phyloP scores from a whole-genome alignment of 2,797 vertebrate genomes.

The Coregonus suidteri region DNA sequence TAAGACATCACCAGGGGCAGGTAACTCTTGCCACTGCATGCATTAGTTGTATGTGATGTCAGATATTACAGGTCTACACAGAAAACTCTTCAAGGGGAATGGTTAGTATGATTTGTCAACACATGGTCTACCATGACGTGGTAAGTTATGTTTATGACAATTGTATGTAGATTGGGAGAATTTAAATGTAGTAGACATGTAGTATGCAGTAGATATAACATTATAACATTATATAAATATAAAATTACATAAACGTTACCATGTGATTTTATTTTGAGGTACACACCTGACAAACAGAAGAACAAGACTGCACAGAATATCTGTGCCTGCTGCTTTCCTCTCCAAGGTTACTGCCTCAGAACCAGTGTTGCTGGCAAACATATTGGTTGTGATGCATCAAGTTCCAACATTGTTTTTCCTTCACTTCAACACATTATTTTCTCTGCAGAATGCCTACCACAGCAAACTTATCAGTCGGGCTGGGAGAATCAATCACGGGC shows the following conservation, averaged over 20 bases:
- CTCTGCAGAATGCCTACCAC: slow-evolving; percentile 68
- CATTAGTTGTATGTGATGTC: slow-evolving; percentile 45
- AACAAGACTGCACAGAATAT: slow-evolving; percentile 45
- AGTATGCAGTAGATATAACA: no score
- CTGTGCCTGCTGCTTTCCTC: slow-evolving; percentile 64
- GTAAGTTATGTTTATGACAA: not conserved
- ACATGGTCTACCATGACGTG: not conserved
- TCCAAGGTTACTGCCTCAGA: slow-evolving; percentile 65
- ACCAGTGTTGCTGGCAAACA: slow-evolving; percentile 65
- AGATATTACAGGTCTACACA: slow-evolving; percentile 42
- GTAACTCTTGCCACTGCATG: slow-evolving; percentile 49
- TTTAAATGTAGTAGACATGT: no score
- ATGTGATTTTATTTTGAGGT: not conserved
- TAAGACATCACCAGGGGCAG: not conserved
- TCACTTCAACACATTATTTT: slow-evolving; percentile 60
- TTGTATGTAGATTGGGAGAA: no score
- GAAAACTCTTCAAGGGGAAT: slow-evolving; percentile 7
- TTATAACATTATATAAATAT: no score
- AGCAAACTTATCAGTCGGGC: slow-evolving; percentile 72
- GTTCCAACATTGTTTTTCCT: slow-evolving; percentile 65
- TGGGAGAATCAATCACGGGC: slow-evolving; percentile 74
- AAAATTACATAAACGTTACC: no score
- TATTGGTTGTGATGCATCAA: slow-evolving; percentile 64
- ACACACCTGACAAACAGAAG: slow-evolving; percentile 12
- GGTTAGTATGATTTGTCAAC: not conserved